These are phyloP conservation scores for Dynastes hyllus DNA, from an alignment of 2,888 invertebrate species.

Conservation along the genomic window DNA sequence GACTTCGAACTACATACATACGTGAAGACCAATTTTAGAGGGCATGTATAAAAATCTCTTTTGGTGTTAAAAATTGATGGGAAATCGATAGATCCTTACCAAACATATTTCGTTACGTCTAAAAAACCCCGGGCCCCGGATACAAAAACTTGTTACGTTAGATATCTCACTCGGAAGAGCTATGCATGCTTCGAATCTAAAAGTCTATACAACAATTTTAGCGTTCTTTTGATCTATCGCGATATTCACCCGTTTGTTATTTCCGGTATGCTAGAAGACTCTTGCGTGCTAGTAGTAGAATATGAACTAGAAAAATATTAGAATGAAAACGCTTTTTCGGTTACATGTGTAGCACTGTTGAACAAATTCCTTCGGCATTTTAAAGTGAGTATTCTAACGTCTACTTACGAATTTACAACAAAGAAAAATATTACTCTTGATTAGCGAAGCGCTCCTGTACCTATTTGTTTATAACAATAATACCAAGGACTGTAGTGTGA, in stretches of 20 bases:
- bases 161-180: conserved; percentile 29
- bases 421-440: too few species aligned
- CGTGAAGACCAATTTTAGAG: not conserved
- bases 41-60: conserved; percentile 4
- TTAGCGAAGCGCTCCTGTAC: too few species aligned
- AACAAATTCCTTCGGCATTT: too few species aligned
- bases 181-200: conserved; percentile 12
- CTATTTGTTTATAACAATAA: too few species aligned
- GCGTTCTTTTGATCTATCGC: conserved; percentile 29
- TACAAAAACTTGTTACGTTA: conserved; percentile 30
- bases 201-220: conserved; percentile 35
- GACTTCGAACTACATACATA: not conserved
- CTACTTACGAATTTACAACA: too few species aligned
- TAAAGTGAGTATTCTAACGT: too few species aligned
- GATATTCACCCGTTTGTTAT: conserved; percentile 17
- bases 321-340: not conserved
- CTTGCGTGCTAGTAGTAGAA: not conserved
- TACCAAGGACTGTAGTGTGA: too few species aligned
- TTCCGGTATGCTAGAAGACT: conserved; percentile 20
- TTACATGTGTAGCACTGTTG: too few species aligned
- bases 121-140: not conserved
- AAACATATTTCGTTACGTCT: conserved; percentile 18
- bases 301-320: not conserved
- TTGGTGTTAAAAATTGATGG: conserved; percentile 22
- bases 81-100: conserved; percentile 10